Base-by-base conservation (phyloP, 2,888 invertebrate genomes). In the Phlogophora meticulosa region DNA sequence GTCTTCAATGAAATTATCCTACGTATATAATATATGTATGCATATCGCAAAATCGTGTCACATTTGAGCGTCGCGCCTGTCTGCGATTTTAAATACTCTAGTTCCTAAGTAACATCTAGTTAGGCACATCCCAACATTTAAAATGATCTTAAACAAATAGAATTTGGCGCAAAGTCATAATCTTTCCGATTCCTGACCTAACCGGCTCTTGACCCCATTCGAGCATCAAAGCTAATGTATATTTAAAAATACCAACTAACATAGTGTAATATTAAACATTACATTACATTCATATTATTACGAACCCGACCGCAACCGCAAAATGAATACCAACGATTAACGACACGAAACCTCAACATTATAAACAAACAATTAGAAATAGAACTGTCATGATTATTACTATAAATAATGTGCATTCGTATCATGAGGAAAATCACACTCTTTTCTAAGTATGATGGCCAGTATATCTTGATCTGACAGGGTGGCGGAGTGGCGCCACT, bases 301-400 rank as follows among this genome's bases (percentile, higher is more conserved):
- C n/a, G n/a, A n/a, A n/a, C 51, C 9, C 17, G 4, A 32, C 51
- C 72, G 20, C 34, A 66, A 77, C 62, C 62, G 40, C 74, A 74
- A 46, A 24, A 20, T 24, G 2, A 58, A 49, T 57, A 42, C 57
- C 46, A 22, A 15, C 51, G 71, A 83, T 67, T 68, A 58, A 83
- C 52, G 83, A 88, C 91, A 86, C 91, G 85, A 91, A 90, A 92
- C 91, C 91, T 91, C 88, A 75, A 85, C 88, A 61, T 5, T 58
- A 46, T 70, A 60, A 70, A 69, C 53, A 68, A 48, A 55, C 51
- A 62, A 46, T 62, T 55, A 69, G 38, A 69, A 79, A 75, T 74
- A 76, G 66, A 45, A 11, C 66, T 69, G 42, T n/a, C 24, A 55
- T 68, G 40, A 61, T 62, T 68, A 73, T 61, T 58, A 24, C 1